phyloP scores from a whole-genome alignment of 1,140 invertebrate genomes.

The Nebria ingens region DNA sequence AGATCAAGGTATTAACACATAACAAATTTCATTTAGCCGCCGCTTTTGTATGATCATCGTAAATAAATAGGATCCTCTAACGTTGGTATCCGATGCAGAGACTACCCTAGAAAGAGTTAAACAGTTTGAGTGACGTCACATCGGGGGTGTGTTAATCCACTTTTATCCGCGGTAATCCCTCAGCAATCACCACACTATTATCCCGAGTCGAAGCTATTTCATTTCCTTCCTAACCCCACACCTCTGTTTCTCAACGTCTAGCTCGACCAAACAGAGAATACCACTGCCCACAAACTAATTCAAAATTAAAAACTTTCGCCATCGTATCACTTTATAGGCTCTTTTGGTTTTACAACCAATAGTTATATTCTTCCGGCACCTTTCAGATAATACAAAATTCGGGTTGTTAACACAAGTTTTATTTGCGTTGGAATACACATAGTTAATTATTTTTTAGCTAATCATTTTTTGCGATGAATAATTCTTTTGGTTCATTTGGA shows the following conservation, averaged over 20 bases:
- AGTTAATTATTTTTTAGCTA: not conserved
- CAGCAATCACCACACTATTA: slow-evolving; percentile 22
- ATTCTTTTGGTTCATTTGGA: slow-evolving; percentile 1
- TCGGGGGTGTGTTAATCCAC: slow-evolving; percentile 18
- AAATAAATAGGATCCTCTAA: slow-evolving; percentile 10
- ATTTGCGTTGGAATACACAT: not conserved
- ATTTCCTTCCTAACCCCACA: slow-evolving; percentile 15
- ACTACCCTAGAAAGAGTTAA: slow-evolving; percentile 3
- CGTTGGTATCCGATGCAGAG: not conserved
- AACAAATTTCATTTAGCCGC: slow-evolving; percentile 10
- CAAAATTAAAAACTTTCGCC: too few species aligned
- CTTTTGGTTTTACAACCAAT: too few species aligned
- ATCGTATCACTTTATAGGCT: too few species aligned
- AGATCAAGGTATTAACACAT: slow-evolving; percentile 5
- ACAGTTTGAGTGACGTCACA: slow-evolving; percentile 5
- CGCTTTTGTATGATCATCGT: not conserved
- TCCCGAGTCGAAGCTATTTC: slow-evolving; percentile 13
- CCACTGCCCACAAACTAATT: not conserved
- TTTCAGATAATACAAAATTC: too few species aligned
- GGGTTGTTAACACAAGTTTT: not conserved
- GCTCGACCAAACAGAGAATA: not conserved
- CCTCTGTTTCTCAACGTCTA: not conserved
- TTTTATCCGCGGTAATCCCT: slow-evolving; percentile 21
- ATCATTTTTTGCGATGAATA: not conserved
- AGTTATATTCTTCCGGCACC: not conserved